These are phyloP conservation scores for Chaenodraco wilsoni DNA, from an alignment of 2,797 vertebrate species.

Conservation along the genomic window DNA sequence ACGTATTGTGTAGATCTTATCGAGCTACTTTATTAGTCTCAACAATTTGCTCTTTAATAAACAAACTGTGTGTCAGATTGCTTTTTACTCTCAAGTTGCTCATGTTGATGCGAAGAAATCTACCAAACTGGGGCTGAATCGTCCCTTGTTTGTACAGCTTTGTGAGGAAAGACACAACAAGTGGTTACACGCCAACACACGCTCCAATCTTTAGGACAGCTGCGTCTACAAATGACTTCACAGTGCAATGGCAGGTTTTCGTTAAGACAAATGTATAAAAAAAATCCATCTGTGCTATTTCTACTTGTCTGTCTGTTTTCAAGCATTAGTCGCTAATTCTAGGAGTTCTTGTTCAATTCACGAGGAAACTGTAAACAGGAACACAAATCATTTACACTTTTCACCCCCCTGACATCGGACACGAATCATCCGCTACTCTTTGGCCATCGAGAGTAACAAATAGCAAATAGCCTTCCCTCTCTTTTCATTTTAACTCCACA, in stretches of 20 bases:
- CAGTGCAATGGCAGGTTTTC: constrained; percentile 77
- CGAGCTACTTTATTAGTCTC: not conserved
- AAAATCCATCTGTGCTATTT: constrained; percentile 40
- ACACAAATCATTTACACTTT: constrained; percentile 8
- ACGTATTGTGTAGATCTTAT: not conserved
- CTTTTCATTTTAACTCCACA: not conserved
- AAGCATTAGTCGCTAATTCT: constrained; percentile 22
- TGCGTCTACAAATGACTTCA: constrained; percentile 62
- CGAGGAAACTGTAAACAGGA: constrained; percentile 49
- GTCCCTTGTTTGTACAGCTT: constrained; percentile 7
- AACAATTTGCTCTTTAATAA: not conserved
- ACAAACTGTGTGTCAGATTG: not conserved
- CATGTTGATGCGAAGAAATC: not conserved
- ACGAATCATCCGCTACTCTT: constrained; percentile 59
- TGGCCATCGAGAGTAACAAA: constrained; percentile 58
- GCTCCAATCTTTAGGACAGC: constrained; percentile 22
- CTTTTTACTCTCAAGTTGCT: not conserved
- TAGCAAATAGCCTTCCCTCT: not conserved
- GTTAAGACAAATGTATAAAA: constrained; percentile 72
- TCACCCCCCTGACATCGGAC: not conserved
- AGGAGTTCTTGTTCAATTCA: constrained; percentile 16
- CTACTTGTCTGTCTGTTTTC: not conserved
- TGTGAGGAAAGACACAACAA: constrained; percentile 16
- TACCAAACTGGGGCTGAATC: constrained; percentile 23
- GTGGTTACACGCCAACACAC: constrained; percentile 14